Conservation (phyloP, 2,888 invertebrate genomes). For the Idaea straminata region DNA sequence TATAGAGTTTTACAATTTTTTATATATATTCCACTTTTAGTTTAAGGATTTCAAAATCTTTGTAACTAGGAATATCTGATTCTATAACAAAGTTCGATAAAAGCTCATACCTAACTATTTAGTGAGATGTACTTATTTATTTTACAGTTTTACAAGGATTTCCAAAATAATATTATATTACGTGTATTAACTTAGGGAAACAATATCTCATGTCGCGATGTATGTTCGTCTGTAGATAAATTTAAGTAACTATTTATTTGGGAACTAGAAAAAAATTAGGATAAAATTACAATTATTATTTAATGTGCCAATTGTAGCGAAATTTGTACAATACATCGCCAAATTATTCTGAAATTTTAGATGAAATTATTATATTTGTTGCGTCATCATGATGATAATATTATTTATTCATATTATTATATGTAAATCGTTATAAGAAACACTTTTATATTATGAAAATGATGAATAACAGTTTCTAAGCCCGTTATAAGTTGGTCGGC, state of each 20-base stretch:
- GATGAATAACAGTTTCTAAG: conserved; percentile 43
- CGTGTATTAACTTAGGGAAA: conserved; percentile 28
- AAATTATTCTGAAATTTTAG: conserved; percentile 29
- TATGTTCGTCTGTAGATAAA: conserved; percentile 26
- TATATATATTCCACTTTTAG: conserved; percentile 58
- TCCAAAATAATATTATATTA: conserved; percentile 34
- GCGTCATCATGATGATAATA: conserved; percentile 52
- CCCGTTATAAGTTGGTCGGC: neutral
- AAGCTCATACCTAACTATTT: conserved; percentile 50
- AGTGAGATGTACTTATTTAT: conserved; percentile 63
- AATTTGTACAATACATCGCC: conserved; percentile 35
- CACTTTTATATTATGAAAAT: conserved; percentile 36
- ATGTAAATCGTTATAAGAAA: conserved; percentile 22
- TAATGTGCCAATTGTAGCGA: conserved; percentile 67
- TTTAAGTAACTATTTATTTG: conserved; percentile 34
- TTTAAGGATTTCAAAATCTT: conserved; percentile 42
- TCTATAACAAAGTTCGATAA: conserved; percentile 37
- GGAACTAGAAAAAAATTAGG: conserved; percentile 46
- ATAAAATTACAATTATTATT: conserved; percentile 37
- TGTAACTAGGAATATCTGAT: conserved; percentile 30
- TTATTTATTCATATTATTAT: conserved; percentile 41
- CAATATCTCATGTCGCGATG: conserved; percentile 30
- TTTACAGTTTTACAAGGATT: conserved; percentile 35
- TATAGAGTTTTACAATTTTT: conserved; percentile 53
- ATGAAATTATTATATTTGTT: conserved; percentile 44